Evolutionary conservation across 92 coral and sea anemone genomes (phyloP), one percentile per base, ranked within the genome.

Genomic region (Epizoanthus rinbou): DNA sequence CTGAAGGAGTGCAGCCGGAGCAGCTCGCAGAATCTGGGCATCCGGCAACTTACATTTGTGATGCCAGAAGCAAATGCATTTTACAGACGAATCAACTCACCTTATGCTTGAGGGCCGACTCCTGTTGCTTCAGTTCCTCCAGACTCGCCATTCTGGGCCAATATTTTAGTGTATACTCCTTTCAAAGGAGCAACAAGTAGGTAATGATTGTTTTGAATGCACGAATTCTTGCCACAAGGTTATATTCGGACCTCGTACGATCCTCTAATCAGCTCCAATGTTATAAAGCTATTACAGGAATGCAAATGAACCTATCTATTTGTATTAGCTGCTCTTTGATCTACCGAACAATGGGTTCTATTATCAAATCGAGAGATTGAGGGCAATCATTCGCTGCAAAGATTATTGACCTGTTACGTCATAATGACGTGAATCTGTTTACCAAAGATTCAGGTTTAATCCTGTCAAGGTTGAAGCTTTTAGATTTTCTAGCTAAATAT

Each of bases 231-330:
- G 82, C 58, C 70, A 69, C 50, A 39, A 69, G 67, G 25, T 57
- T 9, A 63, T 39, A 78, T 62, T 60, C 71, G 23, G 82, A 45
- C 65, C 81, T 10, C 23, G 58, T 24, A 37, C 65, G 50, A 75
- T 57, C 80, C 47, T 57, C 19, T 75, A 75, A 78, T 78, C 82
- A 22, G 82, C 82, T 41, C 71, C 82, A 62, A 53, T 59, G 57
- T 58, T 50, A 76, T 76, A 58, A 76, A 76, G 81, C 82, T 63
- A 78, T 78, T 78, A 78, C 71, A 78, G 50, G 82, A 78, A 78
- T 78, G 82, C 82, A 78, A 78, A 78, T 78, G 82, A 78, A 62
- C 71, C 70, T 22, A 69, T 78, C 43, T 62, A 19, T 78, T 78
- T 50, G 82, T 23, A 15, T 60, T 78, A 60, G 70, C 60, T 50